phyloP scores from a whole-genome alignment of 2,113 vertebrate species.

The Sorex araneus region DNA sequence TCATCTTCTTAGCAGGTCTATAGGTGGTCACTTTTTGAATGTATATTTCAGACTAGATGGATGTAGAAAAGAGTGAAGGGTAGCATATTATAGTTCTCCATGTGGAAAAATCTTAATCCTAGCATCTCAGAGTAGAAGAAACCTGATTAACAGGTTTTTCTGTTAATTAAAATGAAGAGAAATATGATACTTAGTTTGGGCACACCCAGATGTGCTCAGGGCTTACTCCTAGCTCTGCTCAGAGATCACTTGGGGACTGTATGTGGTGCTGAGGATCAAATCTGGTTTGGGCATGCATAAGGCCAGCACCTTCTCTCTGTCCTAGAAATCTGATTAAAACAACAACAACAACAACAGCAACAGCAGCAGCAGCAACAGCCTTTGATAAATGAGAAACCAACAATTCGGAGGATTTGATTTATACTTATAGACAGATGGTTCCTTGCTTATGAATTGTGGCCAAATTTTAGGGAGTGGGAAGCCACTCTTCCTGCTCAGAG shows the following conservation, averaged over 20 bases:
- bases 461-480: background rate
- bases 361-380: background rate
- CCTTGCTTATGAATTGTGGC: background rate
- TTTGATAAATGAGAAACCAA: background rate
- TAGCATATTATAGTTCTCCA: background rate
- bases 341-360: background rate
- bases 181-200: no score
- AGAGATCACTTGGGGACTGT: background rate
- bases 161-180: no score
- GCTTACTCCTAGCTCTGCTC: background rate
- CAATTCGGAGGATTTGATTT: background rate
- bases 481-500: background rate
- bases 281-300: no score
- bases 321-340: constrained; percentile 21
- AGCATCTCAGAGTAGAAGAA: constrained; percentile 42
- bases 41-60: constrained; percentile 1
- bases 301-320: background rate
- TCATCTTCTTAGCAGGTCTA: background rate
- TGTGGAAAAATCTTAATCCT: background rate
- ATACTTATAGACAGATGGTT: background rate
- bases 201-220: background rate
- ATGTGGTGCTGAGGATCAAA: no score
- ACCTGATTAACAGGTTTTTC: no score
- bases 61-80: background rate
- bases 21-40: background rate